A percentile compares a stretch with the other conserved stretches of the same genome.
Evolutionary conservation across 2,113 vertebrate species (phyloP).

Genomic region (Halcyon senegalensis): DNA sequence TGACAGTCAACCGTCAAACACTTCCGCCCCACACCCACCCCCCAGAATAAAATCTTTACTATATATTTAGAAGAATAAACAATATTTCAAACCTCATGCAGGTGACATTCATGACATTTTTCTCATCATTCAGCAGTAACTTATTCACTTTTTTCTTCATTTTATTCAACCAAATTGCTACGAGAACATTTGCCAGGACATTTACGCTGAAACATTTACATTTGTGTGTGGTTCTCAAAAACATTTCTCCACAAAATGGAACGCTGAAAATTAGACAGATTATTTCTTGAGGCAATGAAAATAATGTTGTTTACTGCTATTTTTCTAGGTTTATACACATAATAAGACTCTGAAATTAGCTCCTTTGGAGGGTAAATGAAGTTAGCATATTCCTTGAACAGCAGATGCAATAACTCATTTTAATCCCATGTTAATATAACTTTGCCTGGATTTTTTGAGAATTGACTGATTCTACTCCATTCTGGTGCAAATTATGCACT

Average conservation of each 20-base stretch:
- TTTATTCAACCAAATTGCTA: background rate
- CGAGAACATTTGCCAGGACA: background rate
- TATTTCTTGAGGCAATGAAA: background rate
- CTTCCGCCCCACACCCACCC: background rate
- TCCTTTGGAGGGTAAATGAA: background rate
- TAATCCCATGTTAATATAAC: constrained; percentile 37
- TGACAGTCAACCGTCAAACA: background rate
- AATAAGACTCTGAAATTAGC: background rate
- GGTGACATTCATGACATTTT: background rate
- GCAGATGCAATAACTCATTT: constrained; percentile 36
- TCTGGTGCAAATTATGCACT: constrained; percentile 50
- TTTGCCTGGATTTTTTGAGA: constrained; percentile 33
- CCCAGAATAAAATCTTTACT: background rate
- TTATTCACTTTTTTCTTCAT: background rate
- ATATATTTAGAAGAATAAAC: background rate
- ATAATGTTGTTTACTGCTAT: constrained; percentile 1
- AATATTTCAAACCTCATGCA: background rate
- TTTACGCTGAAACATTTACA: background rate
- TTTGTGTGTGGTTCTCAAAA: background rate
- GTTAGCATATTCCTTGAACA: background rate
- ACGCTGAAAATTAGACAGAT: background rate
- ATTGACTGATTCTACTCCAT: background rate
- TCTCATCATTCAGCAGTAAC: background rate
- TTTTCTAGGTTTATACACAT: background rate
- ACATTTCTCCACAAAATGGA: background rate